phyloP scores from a whole-genome alignment of 1,140 invertebrate species.

The Drosophila pruinosa region DNA sequence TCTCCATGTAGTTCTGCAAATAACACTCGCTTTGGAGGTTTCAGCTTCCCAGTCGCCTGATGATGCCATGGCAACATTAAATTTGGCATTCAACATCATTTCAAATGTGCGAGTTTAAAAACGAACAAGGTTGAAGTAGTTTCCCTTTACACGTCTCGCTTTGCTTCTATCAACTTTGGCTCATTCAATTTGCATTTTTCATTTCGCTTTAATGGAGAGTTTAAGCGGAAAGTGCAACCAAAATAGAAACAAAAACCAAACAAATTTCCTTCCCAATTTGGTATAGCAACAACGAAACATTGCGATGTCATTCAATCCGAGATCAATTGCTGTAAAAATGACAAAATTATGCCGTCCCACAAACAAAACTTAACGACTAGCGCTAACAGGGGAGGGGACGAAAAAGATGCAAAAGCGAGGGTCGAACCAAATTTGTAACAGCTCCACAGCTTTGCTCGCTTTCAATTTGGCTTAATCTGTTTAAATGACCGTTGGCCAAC shows the following conservation, averaged over 20 bases:
- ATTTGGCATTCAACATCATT: constrained; percentile 35
- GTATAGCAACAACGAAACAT: constrained; percentile 8
- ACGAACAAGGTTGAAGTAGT: not conserved
- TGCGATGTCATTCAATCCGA: constrained; percentile 67
- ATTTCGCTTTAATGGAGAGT: constrained; percentile 61
- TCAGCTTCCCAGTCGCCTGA: not conserved
- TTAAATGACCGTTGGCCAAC: constrained; percentile 48
- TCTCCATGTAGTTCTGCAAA: constrained; percentile 44
- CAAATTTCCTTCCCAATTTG: constrained; percentile 33
- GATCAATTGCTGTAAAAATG: constrained; percentile 81
- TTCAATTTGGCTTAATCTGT: constrained; percentile 73
- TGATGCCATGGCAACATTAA: constrained; percentile 8
- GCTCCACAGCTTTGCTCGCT: constrained; percentile 45
- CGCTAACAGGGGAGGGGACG: not conserved
- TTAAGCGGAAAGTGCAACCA: constrained; percentile 33
- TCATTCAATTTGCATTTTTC: constrained; percentile 71
- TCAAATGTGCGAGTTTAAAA: constrained; percentile 12
- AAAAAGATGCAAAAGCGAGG: not conserved
- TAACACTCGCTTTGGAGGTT: constrained; percentile 9
- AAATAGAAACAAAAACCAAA: constrained; percentile 28
- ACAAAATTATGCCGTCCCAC: constrained; percentile 64
- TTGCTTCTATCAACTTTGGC: constrained; percentile 2
- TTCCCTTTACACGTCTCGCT: no score
- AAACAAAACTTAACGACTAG: not conserved
- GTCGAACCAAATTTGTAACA: constrained; percentile 41